Conservation (phyloP, 1,140 invertebrate species). For the Patella vulgata region DNA sequence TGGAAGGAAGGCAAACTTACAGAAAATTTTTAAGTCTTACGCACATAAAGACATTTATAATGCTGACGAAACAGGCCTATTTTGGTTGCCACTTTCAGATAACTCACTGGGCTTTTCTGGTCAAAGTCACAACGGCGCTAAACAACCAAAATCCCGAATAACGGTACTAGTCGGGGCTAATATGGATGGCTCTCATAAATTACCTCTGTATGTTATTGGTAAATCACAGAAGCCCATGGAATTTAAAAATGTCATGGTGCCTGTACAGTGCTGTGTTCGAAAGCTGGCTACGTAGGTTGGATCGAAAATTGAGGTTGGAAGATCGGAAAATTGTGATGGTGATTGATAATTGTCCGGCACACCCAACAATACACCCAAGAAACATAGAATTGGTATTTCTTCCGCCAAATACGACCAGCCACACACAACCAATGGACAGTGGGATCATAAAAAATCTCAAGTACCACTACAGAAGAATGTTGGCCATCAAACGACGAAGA, state of each 20-base stretch:
- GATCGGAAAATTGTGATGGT: constrained; percentile 25
- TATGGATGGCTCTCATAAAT: constrained; percentile 66
- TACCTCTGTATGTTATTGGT: constrained; percentile 67
- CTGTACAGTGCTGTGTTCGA: constrained; percentile 53
- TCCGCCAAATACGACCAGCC: constrained; percentile 32
- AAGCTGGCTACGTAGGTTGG: constrained; percentile 30
- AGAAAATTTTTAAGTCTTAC: no score
- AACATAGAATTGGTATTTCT: constrained; percentile 25
- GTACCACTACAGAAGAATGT: no score
- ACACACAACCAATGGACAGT: constrained; percentile 26
- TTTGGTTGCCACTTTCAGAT: constrained; percentile 29
- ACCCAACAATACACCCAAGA: constrained; percentile 29
- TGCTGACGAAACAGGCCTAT: constrained; percentile 37
- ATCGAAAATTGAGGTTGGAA: constrained; percentile 24
- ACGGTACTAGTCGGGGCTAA: constrained; percentile 66
- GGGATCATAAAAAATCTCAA: no score
- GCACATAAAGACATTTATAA: constrained; percentile 32
- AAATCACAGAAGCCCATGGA: constrained; percentile 67
- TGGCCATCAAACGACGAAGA: no score
- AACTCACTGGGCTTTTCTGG: constrained; percentile 29
- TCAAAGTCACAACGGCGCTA: constrained; percentile 40
- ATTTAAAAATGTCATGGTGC: constrained; percentile 68
- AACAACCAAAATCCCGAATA: constrained; percentile 67
- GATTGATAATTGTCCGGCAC: constrained; percentile 33
- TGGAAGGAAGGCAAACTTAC: no score